Conservation (phyloP, 2,113 vertebrate species). For the Anoura caudifer region DNA sequence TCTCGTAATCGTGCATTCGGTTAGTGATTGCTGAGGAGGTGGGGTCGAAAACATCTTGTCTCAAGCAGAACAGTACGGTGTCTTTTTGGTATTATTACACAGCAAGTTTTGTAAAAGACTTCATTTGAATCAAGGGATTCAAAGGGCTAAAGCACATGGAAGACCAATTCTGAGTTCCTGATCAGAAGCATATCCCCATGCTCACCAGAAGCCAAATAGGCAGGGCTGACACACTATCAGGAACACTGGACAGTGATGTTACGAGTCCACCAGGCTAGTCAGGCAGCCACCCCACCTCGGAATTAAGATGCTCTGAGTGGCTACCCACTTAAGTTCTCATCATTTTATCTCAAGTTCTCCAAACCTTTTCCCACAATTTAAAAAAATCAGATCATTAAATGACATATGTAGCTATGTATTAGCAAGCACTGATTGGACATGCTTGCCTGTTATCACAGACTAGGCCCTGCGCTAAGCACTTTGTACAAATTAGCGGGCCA, state of each 20-base stretch:
- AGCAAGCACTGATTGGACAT: neutral
- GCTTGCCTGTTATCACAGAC: neutral
- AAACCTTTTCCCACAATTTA: neutral
- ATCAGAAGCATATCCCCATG: neutral
- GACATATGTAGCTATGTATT: neutral
- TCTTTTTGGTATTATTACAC: neutral
- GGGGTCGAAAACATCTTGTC: neutral
- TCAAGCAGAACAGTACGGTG: neutral
- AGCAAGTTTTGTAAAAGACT: neutral
- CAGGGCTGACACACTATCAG: accelerated
- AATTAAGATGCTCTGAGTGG: neutral
- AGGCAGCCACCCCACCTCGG: neutral
- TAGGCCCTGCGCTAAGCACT: neutral
- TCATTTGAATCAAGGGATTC: neutral
- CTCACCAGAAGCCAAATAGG: neutral
- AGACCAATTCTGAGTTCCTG: neutral
- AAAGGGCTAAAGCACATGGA: neutral
- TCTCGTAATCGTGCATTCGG: neutral
- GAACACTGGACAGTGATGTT: neutral
- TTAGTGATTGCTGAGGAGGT: neutral
- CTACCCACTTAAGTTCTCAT: neutral
- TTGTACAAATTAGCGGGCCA: neutral
- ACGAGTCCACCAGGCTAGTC: neutral
- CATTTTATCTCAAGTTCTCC: neutral
- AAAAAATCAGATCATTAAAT: neutral